Evolutionary conservation across 1,140 invertebrate species (phyloP), one percentile per base, ranked within the genome.

Genomic region (Rhynchophorus ferrugineus): DNA sequence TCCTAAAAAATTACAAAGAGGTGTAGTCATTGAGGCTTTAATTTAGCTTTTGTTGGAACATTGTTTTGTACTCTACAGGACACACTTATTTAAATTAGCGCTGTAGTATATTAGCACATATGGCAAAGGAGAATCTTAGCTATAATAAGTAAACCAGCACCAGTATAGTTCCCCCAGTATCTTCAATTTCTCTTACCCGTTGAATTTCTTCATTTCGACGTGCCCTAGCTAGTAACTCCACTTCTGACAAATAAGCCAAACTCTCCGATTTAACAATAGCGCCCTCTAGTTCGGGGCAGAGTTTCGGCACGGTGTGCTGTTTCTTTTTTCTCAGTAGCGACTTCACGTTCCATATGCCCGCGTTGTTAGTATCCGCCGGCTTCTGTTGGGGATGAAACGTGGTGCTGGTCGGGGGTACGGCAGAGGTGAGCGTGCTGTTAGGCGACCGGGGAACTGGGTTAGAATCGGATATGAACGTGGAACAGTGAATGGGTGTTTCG

Each of bases 191-290:
- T 59, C 71, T 74, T 74, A 74, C 72, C 72, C 72, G 65, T 51
- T 72, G 69, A 29, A 72, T 66, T 20, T 70, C 64, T 62, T 69
- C 70, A 54, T 70, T 73, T 42, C 66, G 57, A 42, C 71, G 62
- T 49, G 71, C 70, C 50, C 72, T 66, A 44, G 69, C 71, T 24
- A 73, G 56, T 56, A 74, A 60, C 48, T 74, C 72, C 18, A 61
- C 50, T 14, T 74, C 72, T 7, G 66, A 63, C 14, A 74, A 57
- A 49, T 72, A 73, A 3, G 70, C 71, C 44, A 74, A 63, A 61
- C 72, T 72, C 58, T 74, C 72, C 3, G 71, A 71, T 59, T 73
- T 72, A 49, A 74, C 61, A 44, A 74, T 72, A 22, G 71, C 69
- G 37, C 66, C 68, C 57, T 73, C 70, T 34, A 73, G 56, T 57